Evolutionary conservation across 1,140 invertebrate genomes (phyloP).

Genomic region (Uloborus diversus): DNA sequence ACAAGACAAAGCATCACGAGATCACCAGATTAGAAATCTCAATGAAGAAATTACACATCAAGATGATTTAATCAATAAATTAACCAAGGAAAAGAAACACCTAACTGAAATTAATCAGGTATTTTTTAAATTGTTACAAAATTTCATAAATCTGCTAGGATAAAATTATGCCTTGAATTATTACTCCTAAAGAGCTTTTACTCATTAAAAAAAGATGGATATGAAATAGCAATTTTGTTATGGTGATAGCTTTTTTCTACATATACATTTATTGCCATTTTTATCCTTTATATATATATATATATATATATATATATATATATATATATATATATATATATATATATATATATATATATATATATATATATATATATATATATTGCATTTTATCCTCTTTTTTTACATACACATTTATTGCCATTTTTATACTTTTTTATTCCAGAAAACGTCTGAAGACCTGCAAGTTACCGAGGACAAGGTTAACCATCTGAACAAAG

Average conservation of each 20-base stretch:
- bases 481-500: conserved; percentile 98
- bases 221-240: no score
- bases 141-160: not conserved
- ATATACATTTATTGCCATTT: no score
- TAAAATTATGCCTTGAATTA: not conserved
- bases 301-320: no score
- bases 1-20: conserved; percentile 96
- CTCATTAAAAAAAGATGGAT: no score
- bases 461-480: conserved; percentile 98
- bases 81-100: conserved; percentile 99
- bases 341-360: no score
- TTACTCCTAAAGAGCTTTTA: no score
- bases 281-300: no score
- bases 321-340: no score
- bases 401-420: no score
- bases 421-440: not conserved
- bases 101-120: conserved; percentile 86
- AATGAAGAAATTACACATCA: conserved; percentile 99
- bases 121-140: not conserved
- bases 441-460: conserved; percentile 88
- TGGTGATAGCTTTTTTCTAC: no score
- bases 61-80: conserved; percentile 98
- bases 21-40: conserved; percentile 98
- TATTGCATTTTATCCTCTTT: no score
- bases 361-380: no score